phyloP scores from a whole-genome alignment of 1,140 invertebrate species.

The Saxidomus purpurata region DNA sequence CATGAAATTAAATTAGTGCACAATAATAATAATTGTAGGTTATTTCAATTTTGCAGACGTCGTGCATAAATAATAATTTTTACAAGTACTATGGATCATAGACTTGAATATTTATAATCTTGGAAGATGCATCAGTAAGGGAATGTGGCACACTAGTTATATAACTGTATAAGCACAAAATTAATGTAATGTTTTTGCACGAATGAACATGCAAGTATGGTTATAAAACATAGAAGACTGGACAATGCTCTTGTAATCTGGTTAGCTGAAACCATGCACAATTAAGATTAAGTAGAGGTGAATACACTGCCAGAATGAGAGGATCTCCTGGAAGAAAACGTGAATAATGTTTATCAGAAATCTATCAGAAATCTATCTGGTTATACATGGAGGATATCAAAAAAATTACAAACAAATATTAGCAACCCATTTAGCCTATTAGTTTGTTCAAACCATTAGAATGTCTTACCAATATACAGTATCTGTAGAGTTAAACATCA shows the following conservation, averaged over 20 bases:
- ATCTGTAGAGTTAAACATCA: constrained; percentile 39
- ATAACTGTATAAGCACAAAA: too few relatives aligned
- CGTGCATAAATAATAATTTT: too few relatives aligned
- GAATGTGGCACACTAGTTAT: too few relatives aligned
- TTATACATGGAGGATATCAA: not conserved
- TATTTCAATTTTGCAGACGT: too few relatives aligned
- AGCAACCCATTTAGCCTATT: constrained; percentile 29
- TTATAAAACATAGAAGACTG: not conserved
- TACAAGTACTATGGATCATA: too few relatives aligned
- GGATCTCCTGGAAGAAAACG: not conserved
- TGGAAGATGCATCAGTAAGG: too few relatives aligned
- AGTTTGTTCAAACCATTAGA: not conserved
- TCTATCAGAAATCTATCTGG: too few relatives aligned
- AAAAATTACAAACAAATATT: not conserved
- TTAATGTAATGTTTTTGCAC: too few relatives aligned
- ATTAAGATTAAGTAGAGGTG: not conserved
- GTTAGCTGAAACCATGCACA: constrained; percentile 3
- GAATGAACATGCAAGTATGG: not conserved
- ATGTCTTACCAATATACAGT: constrained; percentile 42
- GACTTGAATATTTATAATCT: too few relatives aligned
- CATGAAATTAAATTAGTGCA: too few relatives aligned
- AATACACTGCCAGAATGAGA: not conserved
- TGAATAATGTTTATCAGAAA: too few relatives aligned
- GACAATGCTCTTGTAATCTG: not conserved
- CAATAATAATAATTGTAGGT: too few relatives aligned